Evolutionary conservation across 1,140 invertebrate species (phyloP), one percentile per base, ranked within the genome.

Genomic region (Spodoptera frugiperda): DNA sequence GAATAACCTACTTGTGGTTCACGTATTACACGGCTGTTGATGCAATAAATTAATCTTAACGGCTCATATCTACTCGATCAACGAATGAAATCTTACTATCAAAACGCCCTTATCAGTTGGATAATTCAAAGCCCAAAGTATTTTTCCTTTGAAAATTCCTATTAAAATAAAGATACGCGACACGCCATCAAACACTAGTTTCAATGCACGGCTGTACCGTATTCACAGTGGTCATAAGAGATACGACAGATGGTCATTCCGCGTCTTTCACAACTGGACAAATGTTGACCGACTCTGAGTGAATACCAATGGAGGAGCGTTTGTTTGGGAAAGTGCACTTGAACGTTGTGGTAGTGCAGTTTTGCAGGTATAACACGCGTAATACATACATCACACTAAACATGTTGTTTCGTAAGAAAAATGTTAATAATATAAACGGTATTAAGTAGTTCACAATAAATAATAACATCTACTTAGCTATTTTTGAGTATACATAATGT

Each of bases 201-300:
- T 67, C 19, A 46, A 49, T 46, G 9, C 9, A 9, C 33, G 55
- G 44, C 39, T 17, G 30, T 1, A 17, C 5, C 14, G 14, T n/a
- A 73, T 61, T 73, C 54, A 59, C 14, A 73, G 55, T 73, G 71
- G 71, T 61, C 71, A 73, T 61, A 30, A 49, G 57, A 39, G 33
- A 39, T 39, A 59, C 67, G 25, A 21, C 39, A 54, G 57, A 59
- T 85, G 86, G 87, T 88, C 87, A 89, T 86, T 82, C 81, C 73
- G 68, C 74, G 81, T 81, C 82, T 85, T 86, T 84, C 85, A 61
- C 14, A 71, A 30, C 76, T 86, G 73, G 76, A 85, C 82, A 89
- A 87, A 89, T 88, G 87, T 89, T 89, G 88, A 88, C 87, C 82
- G 79, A 87, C 81, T 83, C 72, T 74, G 78, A 81, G 74, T 61